Evolutionary conservation across 2,888 invertebrate genomes (phyloP), one percentile per base, ranked within the genome.

Genomic region (Scaptomyza cyrtandrae): DNA sequence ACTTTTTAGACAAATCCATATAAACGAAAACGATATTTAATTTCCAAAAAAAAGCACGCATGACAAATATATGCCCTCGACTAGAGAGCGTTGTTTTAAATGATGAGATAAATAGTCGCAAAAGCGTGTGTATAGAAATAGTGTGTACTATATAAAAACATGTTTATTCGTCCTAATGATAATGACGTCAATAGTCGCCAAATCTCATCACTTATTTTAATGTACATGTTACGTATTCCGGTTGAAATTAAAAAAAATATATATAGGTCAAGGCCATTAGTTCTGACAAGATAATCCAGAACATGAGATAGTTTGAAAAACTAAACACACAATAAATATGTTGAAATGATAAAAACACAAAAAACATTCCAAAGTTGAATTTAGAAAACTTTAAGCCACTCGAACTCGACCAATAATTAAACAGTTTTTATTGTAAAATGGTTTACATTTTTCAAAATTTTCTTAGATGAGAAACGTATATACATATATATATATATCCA

Each of bases 251-350:
- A 50, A 39, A 14, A 64, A 19, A 63, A 56, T n/a, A n/a, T n/a
- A 87, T 75, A 71, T 90, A 75, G 90, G 90, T 89, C 90, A 90
- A 90, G 90, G 90, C 73, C 90, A 89, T 78, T 79, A 63, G 24
- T 41, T 45, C 6, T 29, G 44, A 31, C 44, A 27, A 33, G 27
- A 62, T 53, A 41, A 43, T 39, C 33, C 6, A 7, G 2, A 31
- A n/a, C 9, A 19, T n/a, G 13, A 9, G 19, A 24, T 3, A 27
- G 19, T 10, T 16, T 41, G 3, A 10, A 41, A 41, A 16, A 1
- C 4, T 9, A 39, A 13, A n/a, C 5, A 24, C 16, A 9, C 3
- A 39, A 35, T 13, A 35, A 13, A 35, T 35, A 13, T 35, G 13
- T 35, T 13, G 3, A 35, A 35, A 35, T 13, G 0, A 13, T 13